Conservation (phyloP, 2,797 vertebrate species). For the Leuciscus waleckii region DNA sequence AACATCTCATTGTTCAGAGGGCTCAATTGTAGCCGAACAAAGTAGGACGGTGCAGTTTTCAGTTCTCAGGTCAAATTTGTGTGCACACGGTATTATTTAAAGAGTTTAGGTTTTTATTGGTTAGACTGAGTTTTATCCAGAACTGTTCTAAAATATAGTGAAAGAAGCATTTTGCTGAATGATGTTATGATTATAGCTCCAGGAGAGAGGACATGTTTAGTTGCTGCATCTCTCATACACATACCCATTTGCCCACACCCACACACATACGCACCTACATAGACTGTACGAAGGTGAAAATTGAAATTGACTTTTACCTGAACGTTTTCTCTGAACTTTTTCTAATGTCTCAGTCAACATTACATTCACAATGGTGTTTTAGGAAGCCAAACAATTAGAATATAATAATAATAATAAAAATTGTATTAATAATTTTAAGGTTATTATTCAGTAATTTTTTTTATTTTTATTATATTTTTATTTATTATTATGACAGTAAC, state of each 20-base stretch:
- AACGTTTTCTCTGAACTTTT: too few relatives aligned
- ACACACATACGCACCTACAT: neutral
- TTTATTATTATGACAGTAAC: too few relatives aligned
- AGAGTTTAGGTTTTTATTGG: neutral
- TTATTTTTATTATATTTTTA: too few relatives aligned
- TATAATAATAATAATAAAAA: too few relatives aligned
- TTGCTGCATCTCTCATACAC: neutral
- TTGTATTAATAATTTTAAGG: too few relatives aligned
- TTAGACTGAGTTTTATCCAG: neutral
- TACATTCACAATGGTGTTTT: too few relatives aligned
- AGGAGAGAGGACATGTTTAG: constrained; percentile 5
- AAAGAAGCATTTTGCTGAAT: neutral
- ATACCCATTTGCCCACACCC: neutral
- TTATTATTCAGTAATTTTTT: too few relatives aligned
- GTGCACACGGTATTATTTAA: neutral
- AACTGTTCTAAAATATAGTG: neutral
- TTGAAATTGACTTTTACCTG: too few relatives aligned
- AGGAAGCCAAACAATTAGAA: too few relatives aligned
- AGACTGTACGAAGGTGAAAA: neutral
- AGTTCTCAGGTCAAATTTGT: constrained; percentile 23
- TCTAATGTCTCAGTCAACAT: too few relatives aligned
- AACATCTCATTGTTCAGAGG: neutral
- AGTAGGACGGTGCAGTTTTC: constrained; percentile 1
- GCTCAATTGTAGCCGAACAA: neutral
- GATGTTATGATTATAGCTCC: neutral